Conservation (phyloP, 2,797 vertebrate species). For the Fundulus diaphanus region DNA sequence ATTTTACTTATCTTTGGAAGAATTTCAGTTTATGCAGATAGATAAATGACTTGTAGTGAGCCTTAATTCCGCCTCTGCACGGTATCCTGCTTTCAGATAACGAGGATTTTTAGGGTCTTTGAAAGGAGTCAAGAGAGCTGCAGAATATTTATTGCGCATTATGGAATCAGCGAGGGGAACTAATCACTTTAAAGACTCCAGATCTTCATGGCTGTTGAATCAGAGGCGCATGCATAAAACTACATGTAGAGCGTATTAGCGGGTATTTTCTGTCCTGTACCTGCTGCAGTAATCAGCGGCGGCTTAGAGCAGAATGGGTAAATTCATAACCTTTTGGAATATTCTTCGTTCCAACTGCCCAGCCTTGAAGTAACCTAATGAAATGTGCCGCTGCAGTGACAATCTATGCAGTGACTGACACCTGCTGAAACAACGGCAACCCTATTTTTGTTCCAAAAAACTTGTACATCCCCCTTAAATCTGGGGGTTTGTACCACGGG, state of each 20-base stretch:
- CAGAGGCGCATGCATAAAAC: constrained; percentile 8
- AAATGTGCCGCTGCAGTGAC: constrained; percentile 21
- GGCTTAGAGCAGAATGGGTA: constrained; percentile 43
- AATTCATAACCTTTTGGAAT: constrained; percentile 27
- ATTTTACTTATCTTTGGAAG: constrained; percentile 3
- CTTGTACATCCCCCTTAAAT: background rate
- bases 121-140: constrained; percentile 36
- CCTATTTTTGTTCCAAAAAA: background rate
- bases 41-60: constrained; percentile 14
- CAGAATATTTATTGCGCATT: constrained; percentile 40
- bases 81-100: constrained; percentile 30
- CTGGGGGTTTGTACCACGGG: constrained; percentile 3
- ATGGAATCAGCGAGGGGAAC: constrained; percentile 33
- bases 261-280: constrained; percentile 24
- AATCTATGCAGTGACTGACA: constrained; percentile 6
- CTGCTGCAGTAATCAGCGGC: constrained; percentile 27
- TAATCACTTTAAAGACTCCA: constrained; percentile 44
- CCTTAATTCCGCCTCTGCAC: constrained; percentile 28
- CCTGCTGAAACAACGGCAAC: background rate
- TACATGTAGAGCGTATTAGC: constrained; percentile 19
- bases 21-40: constrained; percentile 19
- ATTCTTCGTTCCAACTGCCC: background rate
- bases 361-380: constrained; percentile 14
- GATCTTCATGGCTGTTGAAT: constrained; percentile 30
- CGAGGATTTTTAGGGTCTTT: constrained; percentile 31